Conservation (phyloP, 2,888 invertebrate genomes). For the Cybosia mesomella region DNA sequence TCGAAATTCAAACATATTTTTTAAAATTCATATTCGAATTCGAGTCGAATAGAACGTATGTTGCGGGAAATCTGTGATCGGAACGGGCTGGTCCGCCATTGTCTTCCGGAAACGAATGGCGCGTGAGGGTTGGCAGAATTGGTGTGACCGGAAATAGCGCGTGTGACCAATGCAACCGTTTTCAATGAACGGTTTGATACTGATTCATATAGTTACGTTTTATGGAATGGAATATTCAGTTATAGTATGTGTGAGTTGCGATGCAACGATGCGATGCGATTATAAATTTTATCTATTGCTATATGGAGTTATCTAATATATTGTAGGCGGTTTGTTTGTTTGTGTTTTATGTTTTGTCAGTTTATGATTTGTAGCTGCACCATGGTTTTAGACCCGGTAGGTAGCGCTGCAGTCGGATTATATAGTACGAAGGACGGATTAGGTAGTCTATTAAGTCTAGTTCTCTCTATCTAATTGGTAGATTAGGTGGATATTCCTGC, state of each 20-base stretch:
- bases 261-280: too few relatives aligned
- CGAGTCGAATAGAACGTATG: constrained; percentile 61
- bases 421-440: too few relatives aligned
- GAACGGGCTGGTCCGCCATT: constrained; percentile 76
- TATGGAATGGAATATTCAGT: constrained; percentile 19
- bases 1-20: constrained; percentile 47
- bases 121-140: constrained; percentile 69
- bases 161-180: constrained; percentile 64
- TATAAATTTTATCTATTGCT: neutral
- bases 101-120: constrained; percentile 83
- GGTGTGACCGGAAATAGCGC: constrained; percentile 74
- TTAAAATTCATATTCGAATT: constrained; percentile 54
- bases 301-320: too few relatives aligned
- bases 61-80: constrained; percentile 73
- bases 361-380: neutral
- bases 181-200: constrained; percentile 35
- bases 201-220: constrained; percentile 17
- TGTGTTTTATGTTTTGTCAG: neutral
- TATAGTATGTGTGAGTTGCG: neutral
- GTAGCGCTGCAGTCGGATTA: too few relatives aligned
- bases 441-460: too few relatives aligned
- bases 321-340: too few relatives aligned
- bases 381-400: too few relatives aligned
- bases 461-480: too few relatives aligned
- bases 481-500: too few relatives aligned